Conservation (phyloP, 2,113 vertebrate genomes). For the Bambusicola thoracicus region DNA sequence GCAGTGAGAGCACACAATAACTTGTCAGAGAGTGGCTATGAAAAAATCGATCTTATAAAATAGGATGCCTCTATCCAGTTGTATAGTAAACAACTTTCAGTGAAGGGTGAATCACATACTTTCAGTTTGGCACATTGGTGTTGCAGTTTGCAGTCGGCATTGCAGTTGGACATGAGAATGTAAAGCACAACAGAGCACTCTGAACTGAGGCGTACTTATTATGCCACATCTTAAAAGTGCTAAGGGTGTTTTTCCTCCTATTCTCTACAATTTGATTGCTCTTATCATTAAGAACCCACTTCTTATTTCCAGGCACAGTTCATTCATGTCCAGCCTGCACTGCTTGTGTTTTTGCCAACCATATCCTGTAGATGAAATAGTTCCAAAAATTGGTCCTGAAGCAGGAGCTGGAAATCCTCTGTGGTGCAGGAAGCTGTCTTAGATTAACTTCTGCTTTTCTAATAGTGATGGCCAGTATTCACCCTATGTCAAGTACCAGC, state of each 20-base stretch:
- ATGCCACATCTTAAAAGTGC: not conserved
- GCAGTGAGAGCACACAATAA: constrained; percentile 15
- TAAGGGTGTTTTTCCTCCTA: constrained; percentile 20
- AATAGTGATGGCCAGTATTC: not conserved
- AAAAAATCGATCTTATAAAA: constrained; percentile 11
- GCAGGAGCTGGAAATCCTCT: not conserved
- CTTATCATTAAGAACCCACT: not conserved
- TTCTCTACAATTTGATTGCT: constrained; percentile 5
- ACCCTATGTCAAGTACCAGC: not conserved
- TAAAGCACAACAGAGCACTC: not conserved
- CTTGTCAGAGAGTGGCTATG: constrained; percentile 26
- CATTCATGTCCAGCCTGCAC: constrained; percentile 14
- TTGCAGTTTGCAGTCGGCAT: not conserved
- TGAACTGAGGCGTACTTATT: not conserved
- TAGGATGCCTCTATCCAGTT: not conserved
- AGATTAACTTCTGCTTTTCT: not conserved
- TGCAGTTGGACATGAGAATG: not conserved
- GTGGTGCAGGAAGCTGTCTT: not conserved
- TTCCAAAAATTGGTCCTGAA: not conserved
- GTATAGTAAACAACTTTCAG: constrained; percentile 23
- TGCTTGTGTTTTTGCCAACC: not conserved
- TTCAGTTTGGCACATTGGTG: not conserved
- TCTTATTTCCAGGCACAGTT: not conserved
- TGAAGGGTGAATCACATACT: not conserved
- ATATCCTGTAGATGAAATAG: not conserved